Evolutionary conservation across 2,888 invertebrate genomes (phyloP).

Genomic region (Atethmia centrago): DNA sequence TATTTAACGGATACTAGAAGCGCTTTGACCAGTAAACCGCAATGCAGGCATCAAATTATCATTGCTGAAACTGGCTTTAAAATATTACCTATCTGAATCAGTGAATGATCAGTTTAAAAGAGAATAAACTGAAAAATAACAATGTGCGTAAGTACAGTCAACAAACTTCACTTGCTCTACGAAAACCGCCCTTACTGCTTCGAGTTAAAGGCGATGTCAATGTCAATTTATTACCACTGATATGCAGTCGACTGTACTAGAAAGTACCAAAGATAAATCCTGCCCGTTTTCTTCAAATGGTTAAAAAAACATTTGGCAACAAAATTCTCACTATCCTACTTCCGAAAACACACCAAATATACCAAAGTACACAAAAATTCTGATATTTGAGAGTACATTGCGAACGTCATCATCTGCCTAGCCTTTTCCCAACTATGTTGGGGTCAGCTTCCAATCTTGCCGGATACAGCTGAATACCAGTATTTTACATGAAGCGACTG

Average conservation of each 20-base stretch:
- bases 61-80: neutral
- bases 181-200: neutral
- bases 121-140: neutral
- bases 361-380: neutral
- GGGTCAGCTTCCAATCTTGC: too few species aligned
- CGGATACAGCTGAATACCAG: too few species aligned
- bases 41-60: conserved; percentile 28
- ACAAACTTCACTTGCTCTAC: neutral
- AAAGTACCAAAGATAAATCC: neutral
- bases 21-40: conserved; percentile 1
- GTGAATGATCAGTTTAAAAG: neutral
- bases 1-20: neutral
- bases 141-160: too few species aligned
- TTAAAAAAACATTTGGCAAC: neutral
- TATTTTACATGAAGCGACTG: too few species aligned
- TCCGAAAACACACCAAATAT: neutral
- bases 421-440: too few species aligned
- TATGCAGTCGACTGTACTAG: neutral
- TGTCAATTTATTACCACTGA: neutral
- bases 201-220: neutral
- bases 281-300: neutral
- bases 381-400: neutral
- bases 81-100: neutral
- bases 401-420: too few species aligned
- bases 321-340: neutral